These are phyloP conservation scores for Lasioglossum leucozonium DNA, from an alignment of 2,888 invertebrate genomes.

Conservation along the genomic window DNA sequence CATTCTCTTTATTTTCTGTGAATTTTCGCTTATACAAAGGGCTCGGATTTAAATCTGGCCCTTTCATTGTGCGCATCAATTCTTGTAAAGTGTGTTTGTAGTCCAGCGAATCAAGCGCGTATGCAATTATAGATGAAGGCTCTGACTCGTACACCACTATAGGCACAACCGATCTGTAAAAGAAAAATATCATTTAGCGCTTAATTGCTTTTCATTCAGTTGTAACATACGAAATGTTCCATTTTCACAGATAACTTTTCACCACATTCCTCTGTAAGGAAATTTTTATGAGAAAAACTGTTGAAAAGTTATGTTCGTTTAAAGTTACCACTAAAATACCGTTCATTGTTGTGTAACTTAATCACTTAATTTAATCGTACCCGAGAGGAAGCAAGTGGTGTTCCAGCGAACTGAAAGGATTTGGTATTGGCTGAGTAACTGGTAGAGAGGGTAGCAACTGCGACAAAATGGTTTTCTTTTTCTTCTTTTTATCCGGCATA, in stretches of 20 bases:
- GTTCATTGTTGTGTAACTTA: neutral
- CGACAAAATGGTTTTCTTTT: constrained; percentile 88
- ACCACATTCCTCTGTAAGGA: neutral
- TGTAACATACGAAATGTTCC: neutral
- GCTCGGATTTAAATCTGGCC: constrained; percentile 84
- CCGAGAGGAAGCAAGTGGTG: constrained; percentile 89
- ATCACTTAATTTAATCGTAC: constrained; percentile 57
- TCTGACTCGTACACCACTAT: constrained; percentile 92
- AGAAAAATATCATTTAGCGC: constrained; percentile 38
- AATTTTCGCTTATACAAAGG: constrained; percentile 85
- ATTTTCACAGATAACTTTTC: neutral
- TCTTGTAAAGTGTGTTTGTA: constrained; percentile 89
- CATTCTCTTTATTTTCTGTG: constrained; percentile 83
- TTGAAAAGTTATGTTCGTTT: neutral
- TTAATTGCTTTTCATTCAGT: neutral
- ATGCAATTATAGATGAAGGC: constrained; percentile 94
- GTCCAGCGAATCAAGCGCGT: constrained; percentile 90
- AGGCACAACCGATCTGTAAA: constrained; percentile 85
- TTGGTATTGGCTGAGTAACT: constrained; percentile 84
- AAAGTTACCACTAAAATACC: neutral
- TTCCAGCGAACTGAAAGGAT: constrained; percentile 88
- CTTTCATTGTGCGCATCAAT: constrained; percentile 77
- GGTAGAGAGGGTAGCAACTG: constrained; percentile 88
- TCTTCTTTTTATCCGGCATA: constrained; percentile 85
- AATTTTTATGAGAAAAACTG: neutral